phyloP scores from a whole-genome alignment of 2,888 invertebrate genomes.

The Caenorhabditis panamensis region DNA sequence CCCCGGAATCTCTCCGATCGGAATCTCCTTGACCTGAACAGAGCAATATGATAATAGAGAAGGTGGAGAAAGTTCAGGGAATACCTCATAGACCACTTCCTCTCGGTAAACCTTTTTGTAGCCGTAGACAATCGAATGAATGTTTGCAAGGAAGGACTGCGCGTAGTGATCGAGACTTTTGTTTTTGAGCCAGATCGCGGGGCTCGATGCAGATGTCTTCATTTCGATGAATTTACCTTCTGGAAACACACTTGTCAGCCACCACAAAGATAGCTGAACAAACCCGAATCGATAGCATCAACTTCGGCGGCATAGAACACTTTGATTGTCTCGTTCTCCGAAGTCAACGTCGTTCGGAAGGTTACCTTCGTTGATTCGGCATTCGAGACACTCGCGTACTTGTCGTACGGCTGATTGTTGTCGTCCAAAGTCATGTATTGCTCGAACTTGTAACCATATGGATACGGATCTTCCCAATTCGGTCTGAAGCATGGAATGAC shows the following conservation, averaged over 20 bases:
- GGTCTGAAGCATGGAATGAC: background rate
- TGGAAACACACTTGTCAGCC: background rate
- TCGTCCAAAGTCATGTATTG: slow-evolving; percentile 27
- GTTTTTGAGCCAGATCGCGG: background rate
- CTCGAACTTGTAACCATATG: slow-evolving; percentile 34
- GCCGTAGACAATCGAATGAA: slow-evolving; percentile 2
- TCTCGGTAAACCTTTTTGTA: background rate
- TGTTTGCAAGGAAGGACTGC: slow-evolving; percentile 7
- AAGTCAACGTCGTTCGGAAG: background rate
- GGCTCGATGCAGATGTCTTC: background rate
- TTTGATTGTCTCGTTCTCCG: background rate
- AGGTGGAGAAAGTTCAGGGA: background rate
- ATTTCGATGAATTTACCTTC: slow-evolving; percentile 20
- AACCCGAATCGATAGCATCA: slow-evolving; percentile 14
- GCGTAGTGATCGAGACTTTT: background rate
- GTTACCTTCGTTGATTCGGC: slow-evolving; percentile 5
- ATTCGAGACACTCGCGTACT: background rate
- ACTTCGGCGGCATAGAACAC: slow-evolving; percentile 22
- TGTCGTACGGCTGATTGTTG: slow-evolving; percentile 5
- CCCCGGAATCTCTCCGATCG: background rate
- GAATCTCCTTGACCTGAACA: slow-evolving; percentile 13
- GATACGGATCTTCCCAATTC: background rate
- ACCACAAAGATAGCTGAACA: background rate
- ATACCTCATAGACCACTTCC: background rate
- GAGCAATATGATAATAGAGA: background rate